A percentile compares a stretch with the other conserved stretches of the same genome.
Conservation (phyloP, 2,797 vertebrate genomes). For the Decapterus maruadsi region DNA sequence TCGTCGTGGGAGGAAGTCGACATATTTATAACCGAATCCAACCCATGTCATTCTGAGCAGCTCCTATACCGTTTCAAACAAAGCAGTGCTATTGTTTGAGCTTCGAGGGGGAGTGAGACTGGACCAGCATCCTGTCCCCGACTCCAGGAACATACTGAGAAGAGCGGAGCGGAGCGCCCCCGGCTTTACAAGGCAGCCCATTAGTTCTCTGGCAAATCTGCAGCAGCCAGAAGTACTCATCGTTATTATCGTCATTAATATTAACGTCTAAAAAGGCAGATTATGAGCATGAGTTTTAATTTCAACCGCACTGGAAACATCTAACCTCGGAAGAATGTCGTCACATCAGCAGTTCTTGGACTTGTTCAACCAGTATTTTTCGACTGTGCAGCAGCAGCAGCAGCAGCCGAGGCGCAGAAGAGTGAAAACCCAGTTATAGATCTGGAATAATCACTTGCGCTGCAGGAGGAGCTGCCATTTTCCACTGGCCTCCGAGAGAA, state of each 20-base stretch:
- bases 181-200: background rate
- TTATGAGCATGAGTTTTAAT: conserved; percentile 26
- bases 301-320: conserved; percentile 37
- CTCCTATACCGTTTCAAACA: conserved; percentile 26
- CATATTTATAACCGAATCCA: background rate
- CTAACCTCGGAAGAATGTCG: background rate
- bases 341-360: conserved; percentile 26
- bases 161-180: background rate
- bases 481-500: conserved; percentile 65
- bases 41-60: background rate
- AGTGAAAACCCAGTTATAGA: conserved; percentile 53
- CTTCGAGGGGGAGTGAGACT: conserved; percentile 45
- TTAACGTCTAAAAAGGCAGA: conserved; percentile 20
- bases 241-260: conserved; percentile 17
- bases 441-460: conserved; percentile 65
- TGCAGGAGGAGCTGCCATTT: conserved; percentile 60
- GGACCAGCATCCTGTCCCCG: conserved; percentile 62
- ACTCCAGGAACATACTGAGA: conserved; percentile 39
- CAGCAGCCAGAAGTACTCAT: background rate
- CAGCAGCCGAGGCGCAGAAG: conserved; percentile 15
- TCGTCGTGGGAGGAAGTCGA: background rate
- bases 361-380: conserved; percentile 3
- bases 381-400: background rate
- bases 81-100: conserved; percentile 60
- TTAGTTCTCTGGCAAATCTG: conserved; percentile 30